Evolutionary conservation across 1,140 invertebrate species (phyloP).

Genomic region (Drosophila ficusphila): DNA sequence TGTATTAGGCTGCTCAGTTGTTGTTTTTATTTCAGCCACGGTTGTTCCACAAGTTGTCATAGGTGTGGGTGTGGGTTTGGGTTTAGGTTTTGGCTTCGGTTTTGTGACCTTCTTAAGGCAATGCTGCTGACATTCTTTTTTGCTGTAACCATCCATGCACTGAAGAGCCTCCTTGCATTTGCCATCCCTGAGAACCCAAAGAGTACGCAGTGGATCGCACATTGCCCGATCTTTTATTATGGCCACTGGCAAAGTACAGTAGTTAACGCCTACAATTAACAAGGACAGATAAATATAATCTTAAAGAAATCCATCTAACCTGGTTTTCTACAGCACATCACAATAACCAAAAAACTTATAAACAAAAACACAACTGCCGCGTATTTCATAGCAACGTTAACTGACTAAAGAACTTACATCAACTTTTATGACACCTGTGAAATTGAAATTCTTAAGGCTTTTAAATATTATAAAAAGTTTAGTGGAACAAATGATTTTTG

Average conservation of each 20-base stretch:
- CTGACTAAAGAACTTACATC: not conserved
- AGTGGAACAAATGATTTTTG: not conserved
- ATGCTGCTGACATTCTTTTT: slow-evolving; percentile 1
- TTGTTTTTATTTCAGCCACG: not conserved
- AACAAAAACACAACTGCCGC: not conserved
- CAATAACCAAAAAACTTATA: too few species aligned
- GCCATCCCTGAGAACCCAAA: slow-evolving; percentile 18
- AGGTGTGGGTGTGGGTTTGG: not conserved
- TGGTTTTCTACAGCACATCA: too few species aligned
- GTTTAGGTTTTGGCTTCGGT: not conserved
- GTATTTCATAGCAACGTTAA: not conserved
- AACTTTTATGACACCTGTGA: too few species aligned
- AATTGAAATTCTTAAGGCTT: not conserved
- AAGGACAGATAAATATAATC: not conserved
- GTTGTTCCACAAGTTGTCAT: not conserved
- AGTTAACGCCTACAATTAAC: not conserved
- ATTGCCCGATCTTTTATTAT: not conserved
- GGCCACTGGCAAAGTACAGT: slow-evolving; percentile 10
- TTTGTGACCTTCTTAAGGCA: not conserved
- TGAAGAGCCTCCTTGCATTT: slow-evolving; percentile 17
- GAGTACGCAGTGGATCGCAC: slow-evolving; percentile 16
- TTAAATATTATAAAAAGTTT: not conserved
- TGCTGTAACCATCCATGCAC: slow-evolving; percentile 20
- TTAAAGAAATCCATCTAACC: not conserved
- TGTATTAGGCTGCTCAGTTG: not conserved